Base-by-base conservation (phyloP, 2,797 vertebrate species). In the Pipistrellus pygmaeus region DNA sequence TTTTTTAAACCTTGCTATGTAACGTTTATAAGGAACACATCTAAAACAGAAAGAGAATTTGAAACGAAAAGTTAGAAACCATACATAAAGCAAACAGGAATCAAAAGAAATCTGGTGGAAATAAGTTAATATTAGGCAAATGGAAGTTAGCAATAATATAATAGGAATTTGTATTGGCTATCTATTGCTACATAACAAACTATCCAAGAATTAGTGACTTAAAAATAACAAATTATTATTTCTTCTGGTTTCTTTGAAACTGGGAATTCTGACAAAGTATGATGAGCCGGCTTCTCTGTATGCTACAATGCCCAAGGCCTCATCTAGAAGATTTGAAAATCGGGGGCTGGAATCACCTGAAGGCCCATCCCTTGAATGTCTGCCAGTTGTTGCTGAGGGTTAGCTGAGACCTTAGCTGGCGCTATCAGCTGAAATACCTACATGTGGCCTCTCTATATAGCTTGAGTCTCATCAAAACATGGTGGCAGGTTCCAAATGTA, bases 41-140 rank as follows among this genome's bases (percentile, higher is more conserved):
- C 11, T 78, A 87, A 91, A 86, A 77, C 35, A 75, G 27, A 91
- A 86, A 77, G n/a, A 75, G 27, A 83, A 6, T 88, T 92, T 73
- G 21, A 78, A 94, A 48, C 35, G n/a, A 84, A 90, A 96, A 66
- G 32, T 38, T 69, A 75, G 32, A 84, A 75, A 66, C 46, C 48
- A 51, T 17, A 86, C 8, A 86, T 6, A 25, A 95, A 68, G 18
- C 53, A 81, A 96, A 88, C 10, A 68, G 25, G 46, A 92, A 84
- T 1, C 38, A 93, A 75, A 38, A 90, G 10, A 86, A 80, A 93
- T 30, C 3, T 75, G 32, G 76, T 23, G 6, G 25, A 83, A 92
- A 38, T 51, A 71, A 72, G 18, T 87, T 84, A 69, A 30, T 41
- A 75, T n/a, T 91, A 21, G 17, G 81, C 25, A 91, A 85, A 72